Evolutionary conservation across 2,113 vertebrate genomes (phyloP), one percentile per base, ranked within the genome.

Genomic region (Hydropotes inermis): DNA sequence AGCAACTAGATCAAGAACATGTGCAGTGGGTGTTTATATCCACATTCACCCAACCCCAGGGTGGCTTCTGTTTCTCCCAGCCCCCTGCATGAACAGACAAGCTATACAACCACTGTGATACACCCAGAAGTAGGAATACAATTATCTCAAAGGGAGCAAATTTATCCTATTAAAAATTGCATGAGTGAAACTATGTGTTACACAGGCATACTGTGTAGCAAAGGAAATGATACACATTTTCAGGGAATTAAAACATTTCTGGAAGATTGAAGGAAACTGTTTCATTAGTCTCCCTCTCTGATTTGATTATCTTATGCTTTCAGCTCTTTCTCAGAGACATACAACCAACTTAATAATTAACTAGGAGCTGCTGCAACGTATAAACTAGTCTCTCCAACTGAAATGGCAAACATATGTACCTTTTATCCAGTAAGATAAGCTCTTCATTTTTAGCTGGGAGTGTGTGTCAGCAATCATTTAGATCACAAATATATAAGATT

Each of bases 391-490:
- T 92, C 33, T 70, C 11, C 16, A 47, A n/a, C 83, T 96, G 45
- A 60, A 97, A 47, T 7, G 76, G 89, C 43, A 30, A 67, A 39
- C 17, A 2, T 16, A 16, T 13, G 78, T 39, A 92, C 87, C 81
- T 94, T 74, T 90, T 97, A 96, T 16, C 28, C 58, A 52, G 13
- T 58, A 47, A 84, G 43, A 67, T 97, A 74, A 96, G 47, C 64
- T 89, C 57, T 88, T 90, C 9, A 4, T 90, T 87, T 52, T 83
- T 61, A 79, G 92, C 54, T 91, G 27, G 9, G 58, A 93, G 82
- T 82, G 95, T 88, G 50, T 97, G 94, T 98, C 98, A 98, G 98
- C 97, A 94, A 97, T 98, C 98, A 96, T 96, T 98, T 98, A 13
- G 90, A 94, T 93, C 9, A 8, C 97, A 96, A 94, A 98, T 98